Evolutionary conservation across 2,113 vertebrate species (phyloP).

Genomic region (Syngnathus floridae): DNA sequence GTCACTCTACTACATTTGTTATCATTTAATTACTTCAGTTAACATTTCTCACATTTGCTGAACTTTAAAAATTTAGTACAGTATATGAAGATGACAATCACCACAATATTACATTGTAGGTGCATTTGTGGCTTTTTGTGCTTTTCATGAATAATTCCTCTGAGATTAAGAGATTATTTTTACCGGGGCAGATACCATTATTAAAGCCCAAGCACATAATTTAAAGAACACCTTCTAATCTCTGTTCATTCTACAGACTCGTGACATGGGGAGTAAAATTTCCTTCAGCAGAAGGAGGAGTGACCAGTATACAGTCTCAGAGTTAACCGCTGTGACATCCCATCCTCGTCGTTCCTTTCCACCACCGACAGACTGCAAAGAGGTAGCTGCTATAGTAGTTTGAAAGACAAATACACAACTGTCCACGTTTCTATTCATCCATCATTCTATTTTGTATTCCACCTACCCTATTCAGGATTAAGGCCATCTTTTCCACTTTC

Average conservation of each 20-base stretch:
- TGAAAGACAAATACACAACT: constrained; percentile 2
- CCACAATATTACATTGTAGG: not conserved
- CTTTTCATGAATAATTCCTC: not conserved
- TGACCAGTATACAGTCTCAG: constrained; percentile 50
- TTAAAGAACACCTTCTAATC: constrained; percentile 8
- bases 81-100: not conserved
- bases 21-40: not conserved
- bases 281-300: constrained; percentile 53
- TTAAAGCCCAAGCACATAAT: no score
- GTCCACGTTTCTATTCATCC: not conserved
- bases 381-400: constrained; percentile 37
- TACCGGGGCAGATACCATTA: no score
- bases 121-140: not conserved
- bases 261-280: constrained; percentile 64
- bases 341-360: constrained; percentile 32
- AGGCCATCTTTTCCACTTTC: not conserved
- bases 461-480: not conserved
- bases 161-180: no score
- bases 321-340: constrained; percentile 42
- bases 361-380: constrained; percentile 43
- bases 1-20: not conserved
- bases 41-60: not conserved
- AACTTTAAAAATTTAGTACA: not conserved
- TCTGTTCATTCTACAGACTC: constrained; percentile 44
- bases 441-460: not conserved